Percentiles rank a stretch among this genome's conserved stretches.
phyloP scores from a whole-genome alignment of 30 jellyfish, hydroid and myxozoan species.

The Mastigias papua region DNA sequence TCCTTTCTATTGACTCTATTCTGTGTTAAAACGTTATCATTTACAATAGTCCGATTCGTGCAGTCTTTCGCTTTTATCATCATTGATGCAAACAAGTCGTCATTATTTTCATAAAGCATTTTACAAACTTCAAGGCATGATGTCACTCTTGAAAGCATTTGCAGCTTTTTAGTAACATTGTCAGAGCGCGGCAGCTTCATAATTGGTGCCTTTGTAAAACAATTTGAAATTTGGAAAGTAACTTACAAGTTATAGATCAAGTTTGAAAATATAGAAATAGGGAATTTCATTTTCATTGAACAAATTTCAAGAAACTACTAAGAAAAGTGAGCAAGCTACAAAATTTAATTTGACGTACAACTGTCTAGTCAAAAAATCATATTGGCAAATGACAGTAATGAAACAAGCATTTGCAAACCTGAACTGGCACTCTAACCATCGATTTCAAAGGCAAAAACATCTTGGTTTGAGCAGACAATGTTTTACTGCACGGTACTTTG shows the following conservation, averaged over 20 bases:
- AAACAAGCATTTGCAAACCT: constrained; percentile 4
- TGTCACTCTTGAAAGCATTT: constrained; percentile 52
- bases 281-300: too few relatives aligned
- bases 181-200: neutral
- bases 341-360: neutral
- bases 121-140: constrained; percentile 60
- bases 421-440: constrained; percentile 13
- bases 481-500: neutral
- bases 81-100: constrained; percentile 37
- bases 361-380: neutral
- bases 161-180: neutral
- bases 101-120: constrained; percentile 25
- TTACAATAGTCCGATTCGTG: neutral
- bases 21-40: neutral
- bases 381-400: neutral
- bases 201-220: constrained; percentile 17
- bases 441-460: constrained; percentile 51
- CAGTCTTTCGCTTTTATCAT: neutral
- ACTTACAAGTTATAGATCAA: too few relatives aligned
- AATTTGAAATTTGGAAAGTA: neutral
- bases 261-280: too few relatives aligned
- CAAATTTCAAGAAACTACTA: too few relatives aligned
- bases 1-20: neutral
- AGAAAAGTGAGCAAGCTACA: too few relatives aligned
- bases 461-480: constrained; percentile 14